Conservation (phyloP, 2,888 invertebrate species). For the Pediacus dermestoides region DNA sequence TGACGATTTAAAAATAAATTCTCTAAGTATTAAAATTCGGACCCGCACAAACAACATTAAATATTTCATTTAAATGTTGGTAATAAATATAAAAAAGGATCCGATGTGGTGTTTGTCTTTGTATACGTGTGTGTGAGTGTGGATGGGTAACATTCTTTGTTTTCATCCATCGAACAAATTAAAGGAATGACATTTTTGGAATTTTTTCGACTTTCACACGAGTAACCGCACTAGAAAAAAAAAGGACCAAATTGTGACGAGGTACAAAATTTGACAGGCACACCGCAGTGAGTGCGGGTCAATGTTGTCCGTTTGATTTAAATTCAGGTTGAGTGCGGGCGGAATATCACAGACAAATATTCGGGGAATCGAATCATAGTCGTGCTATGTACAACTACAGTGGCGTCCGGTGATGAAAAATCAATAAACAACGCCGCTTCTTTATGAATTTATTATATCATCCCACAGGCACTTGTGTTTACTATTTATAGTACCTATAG, state of each 20-base stretch:
- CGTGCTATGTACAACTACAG: conserved; percentile 19
- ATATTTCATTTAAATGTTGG: conserved; percentile 15
- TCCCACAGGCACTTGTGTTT: no score
- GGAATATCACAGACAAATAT: conserved; percentile 31
- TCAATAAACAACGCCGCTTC: conserved; percentile 16
- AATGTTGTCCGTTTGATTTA: conserved; percentile 36
- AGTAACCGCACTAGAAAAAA: conserved; percentile 20
- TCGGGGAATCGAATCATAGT: conserved; percentile 27
- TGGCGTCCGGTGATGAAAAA: conserved; percentile 21
- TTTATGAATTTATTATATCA: conserved; percentile 18
- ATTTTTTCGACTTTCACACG: conserved; percentile 31
- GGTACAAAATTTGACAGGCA: conserved; percentile 27
- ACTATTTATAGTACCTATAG: conserved; percentile 1
- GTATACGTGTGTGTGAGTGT: no score
- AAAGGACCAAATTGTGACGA: conserved; percentile 17
- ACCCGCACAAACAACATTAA: conserved; percentile 14
- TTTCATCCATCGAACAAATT: conserved; percentile 23
- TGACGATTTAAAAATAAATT: neutral
- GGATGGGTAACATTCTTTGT: conserved; percentile 19
- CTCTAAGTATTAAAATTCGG: neutral
- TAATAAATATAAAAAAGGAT: conserved; percentile 9
- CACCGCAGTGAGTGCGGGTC: conserved; percentile 20
- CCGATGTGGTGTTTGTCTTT: no score
- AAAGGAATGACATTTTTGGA: conserved; percentile 25
- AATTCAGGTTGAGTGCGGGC: conserved; percentile 41